Evolutionary conservation across 1,140 invertebrate genomes (phyloP).

Genomic region (Rhyacophila brunnea): DNA sequence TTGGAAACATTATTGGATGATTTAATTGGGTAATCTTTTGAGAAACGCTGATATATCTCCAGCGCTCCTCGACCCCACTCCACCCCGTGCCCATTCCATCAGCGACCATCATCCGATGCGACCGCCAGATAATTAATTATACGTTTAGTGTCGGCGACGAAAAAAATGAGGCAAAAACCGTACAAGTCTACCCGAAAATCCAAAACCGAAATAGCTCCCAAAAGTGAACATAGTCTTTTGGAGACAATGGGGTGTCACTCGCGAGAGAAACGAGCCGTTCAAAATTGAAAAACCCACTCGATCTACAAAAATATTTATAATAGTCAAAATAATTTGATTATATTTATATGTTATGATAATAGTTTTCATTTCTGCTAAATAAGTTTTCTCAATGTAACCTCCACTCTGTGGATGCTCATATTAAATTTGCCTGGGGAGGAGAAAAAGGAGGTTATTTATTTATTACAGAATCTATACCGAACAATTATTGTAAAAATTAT

Average conservation of each 20-base stretch:
- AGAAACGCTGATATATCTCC: too few relatives aligned
- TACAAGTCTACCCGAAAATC: conserved; percentile 10
- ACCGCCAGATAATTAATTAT: conserved; percentile 22
- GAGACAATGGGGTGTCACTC: conserved; percentile 17
- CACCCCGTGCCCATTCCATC: neutral
- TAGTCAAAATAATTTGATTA: too few relatives aligned
- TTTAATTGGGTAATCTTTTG: too few relatives aligned
- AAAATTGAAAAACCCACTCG: neutral
- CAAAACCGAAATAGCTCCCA: conserved; percentile 7
- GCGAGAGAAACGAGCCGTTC: conserved; percentile 3
- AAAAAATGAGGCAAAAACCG: conserved; percentile 10
- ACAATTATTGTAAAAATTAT: too few relatives aligned
- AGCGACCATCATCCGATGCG: conserved; percentile 8
- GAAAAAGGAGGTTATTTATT: too few relatives aligned
- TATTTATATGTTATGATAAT: too few relatives aligned
- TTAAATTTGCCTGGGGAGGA: too few relatives aligned
- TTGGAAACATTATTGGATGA: too few relatives aligned
- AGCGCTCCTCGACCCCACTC: neutral
- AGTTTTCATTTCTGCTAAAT: too few relatives aligned
- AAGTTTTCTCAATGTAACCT: too few relatives aligned
- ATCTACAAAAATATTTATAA: neutral
- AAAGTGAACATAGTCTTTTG: neutral
- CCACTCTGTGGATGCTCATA: too few relatives aligned
- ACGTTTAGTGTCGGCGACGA: conserved; percentile 19
- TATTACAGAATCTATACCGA: too few relatives aligned